Base-by-base conservation (phyloP, 2,888 invertebrate species). In the Philereme vetulata region DNA sequence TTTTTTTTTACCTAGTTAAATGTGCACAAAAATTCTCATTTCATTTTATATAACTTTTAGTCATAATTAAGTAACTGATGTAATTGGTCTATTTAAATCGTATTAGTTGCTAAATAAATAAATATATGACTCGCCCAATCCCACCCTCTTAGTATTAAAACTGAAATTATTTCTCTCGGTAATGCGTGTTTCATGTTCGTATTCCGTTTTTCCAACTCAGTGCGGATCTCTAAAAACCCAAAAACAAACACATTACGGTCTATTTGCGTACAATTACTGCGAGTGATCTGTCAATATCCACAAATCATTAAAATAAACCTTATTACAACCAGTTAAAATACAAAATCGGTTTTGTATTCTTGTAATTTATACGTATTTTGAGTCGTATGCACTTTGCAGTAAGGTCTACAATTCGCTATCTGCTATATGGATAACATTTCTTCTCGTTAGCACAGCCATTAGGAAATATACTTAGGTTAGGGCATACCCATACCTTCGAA, bases 371-470 rank as follows among this genome's bases (percentile, higher is more conserved):
- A 5, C 11, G 10, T 0, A 56, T 53, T 62, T 62, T 51, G 6
- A 56, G 53, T 44, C 42, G 38, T 64, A 56, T 5, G 6, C 0
- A 6, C 6, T 42, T 7, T 5, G 5, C 0, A 4, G 11, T 51
- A 61, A 55, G 33, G 46, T 34, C 44, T 21, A 45, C 32, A 53
- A 43, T 48, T 1, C 21, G 21, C 1, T 21, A 21, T 21, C 21
- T 21, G 1, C 2, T 21, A 9, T 21, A n/a, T 42, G 8, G 40
- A 68, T 69, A 82, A 74, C 77, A 80, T 83, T 84, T 78, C 74
- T 76, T 68, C 71, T 80, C 78, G 81, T 86, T 86, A 86, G 78
- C 78, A 70, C 61, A 50, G 53, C 70, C 72, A 78, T 79, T 72
- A 74, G 68, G 62, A 43, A 58, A 51, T 61, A 56, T 68, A 66